A percentile compares a stretch with the other conserved stretches of the same genome.
phyloP scores from a whole-genome alignment of 2,113 vertebrate species.

The Pantherophis guttatus region DNA sequence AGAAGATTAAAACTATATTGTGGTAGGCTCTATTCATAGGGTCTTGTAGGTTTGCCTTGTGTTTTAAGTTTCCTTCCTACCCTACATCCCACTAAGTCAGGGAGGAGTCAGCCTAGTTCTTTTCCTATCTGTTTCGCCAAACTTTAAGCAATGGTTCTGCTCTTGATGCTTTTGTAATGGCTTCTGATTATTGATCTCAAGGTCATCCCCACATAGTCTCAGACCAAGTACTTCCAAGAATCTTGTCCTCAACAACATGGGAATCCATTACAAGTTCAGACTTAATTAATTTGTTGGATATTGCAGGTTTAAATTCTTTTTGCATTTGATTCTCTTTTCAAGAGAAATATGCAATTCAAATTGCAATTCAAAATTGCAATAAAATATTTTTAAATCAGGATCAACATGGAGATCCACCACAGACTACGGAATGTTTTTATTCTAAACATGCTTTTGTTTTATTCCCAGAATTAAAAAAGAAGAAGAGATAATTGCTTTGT shows the following conservation, averaged over 20 bases:
- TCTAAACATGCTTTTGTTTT: neutral
- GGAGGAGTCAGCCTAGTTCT: neutral
- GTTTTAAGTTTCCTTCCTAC: neutral
- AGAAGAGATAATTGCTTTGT: neutral
- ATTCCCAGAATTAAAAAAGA: neutral
- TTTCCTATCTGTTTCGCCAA: neutral
- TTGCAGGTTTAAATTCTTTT: neutral
- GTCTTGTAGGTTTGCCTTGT: neutral
- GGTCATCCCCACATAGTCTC: neutral
- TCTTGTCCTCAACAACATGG: neutral
- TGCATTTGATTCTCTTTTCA: neutral
- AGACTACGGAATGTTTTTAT: neutral
- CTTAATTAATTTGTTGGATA: neutral
- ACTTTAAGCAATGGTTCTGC: neutral
- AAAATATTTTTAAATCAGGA: neutral
- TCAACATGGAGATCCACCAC: neutral
- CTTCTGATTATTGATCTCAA: neutral
- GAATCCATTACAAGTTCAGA: neutral
- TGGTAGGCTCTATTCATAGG: neutral
- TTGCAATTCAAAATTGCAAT: neutral
- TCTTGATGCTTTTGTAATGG: neutral
- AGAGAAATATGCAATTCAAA: too few species aligned
- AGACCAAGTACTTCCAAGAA: neutral
- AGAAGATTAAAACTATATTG: neutral
- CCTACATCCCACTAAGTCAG: neutral